These are phyloP conservation scores for Thera britannica DNA, from an alignment of 2,888 invertebrate species.

Conservation along the genomic window DNA sequence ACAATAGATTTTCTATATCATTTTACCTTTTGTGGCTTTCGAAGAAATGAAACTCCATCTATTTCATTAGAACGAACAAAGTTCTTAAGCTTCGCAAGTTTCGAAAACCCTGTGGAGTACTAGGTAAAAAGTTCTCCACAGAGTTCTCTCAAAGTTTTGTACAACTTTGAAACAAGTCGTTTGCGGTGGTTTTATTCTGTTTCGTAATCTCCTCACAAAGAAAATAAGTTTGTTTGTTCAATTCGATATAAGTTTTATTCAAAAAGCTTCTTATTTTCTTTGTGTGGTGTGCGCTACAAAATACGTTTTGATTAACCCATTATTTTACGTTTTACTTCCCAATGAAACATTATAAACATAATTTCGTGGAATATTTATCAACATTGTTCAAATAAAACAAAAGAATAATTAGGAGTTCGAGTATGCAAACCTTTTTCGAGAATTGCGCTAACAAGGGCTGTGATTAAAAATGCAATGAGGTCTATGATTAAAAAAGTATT, in stretches of 20 bases:
- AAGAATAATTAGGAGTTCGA: too few species aligned
- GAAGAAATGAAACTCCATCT: slow-evolving; percentile 11
- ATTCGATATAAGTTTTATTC: background rate
- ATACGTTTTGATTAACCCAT: background rate
- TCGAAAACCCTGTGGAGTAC: background rate
- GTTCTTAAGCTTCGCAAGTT: slow-evolving; percentile 1
- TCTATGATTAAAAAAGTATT: too few species aligned
- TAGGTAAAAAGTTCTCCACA: too few species aligned
- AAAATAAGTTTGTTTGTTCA: background rate
- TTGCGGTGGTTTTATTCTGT: slow-evolving; percentile 4
- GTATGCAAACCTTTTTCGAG: background rate
- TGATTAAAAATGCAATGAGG: too few species aligned
- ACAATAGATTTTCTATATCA: background rate
- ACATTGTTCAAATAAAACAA: background rate
- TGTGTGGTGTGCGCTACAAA: background rate
- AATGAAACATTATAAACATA: background rate
- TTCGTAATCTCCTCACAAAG: slow-evolving; percentile 2
- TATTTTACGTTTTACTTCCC: too few species aligned
- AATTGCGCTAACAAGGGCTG: background rate
- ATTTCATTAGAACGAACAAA: slow-evolving; percentile 8
- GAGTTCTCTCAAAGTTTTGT: slow-evolving; percentile 8
- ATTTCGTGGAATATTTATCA: background rate
- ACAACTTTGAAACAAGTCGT: slow-evolving; percentile 4
- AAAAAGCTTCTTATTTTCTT: background rate
- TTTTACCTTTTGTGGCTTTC: background rate